Base-by-base conservation (phyloP, 37 sponge, comb jelly and placozoan species). In the Ianthella basta region DNA sequence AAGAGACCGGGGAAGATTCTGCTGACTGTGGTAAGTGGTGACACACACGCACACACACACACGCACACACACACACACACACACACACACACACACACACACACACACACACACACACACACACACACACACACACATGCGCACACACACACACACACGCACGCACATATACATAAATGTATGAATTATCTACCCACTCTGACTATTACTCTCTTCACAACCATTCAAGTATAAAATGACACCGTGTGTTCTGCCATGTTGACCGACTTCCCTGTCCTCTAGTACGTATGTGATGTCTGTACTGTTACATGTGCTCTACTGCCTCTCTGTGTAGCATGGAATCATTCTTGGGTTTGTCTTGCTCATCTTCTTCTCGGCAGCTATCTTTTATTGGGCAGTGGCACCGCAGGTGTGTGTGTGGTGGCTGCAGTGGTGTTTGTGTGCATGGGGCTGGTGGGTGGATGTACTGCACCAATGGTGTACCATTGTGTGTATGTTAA, bases 31-130 rank as follows among this genome's bases (percentile, higher is more conserved):
- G 83, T 63, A 32, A 63, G 83, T 33, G 15, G 21, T 23, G n/a
- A n/a, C n/a, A n/a, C n/a, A n/a, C n/a, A 70, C 73, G 16, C 30
- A 70, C 32, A 27, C 73, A 70, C 73, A 70, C 32, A 70, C 73
- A 70, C 24, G 32, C 32, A 70, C 73, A 70, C 32, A 70, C 32
- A 70, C 73, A 70, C 32, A 24, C 32, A 70, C 73, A 81, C 64
- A 81, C 83, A 81, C 64, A 65, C 64, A 81, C 64, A 66, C 64
- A 81, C 64, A 65, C 64, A 81, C 83, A 81, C 64, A 65, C 64
- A 81, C 83, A 81, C 60, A 65, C 64, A 81, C 83, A 81, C 64
- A 81, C 83, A 81, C 64, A 81, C 83, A 81, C 64, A 81, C 64
- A 70, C 73, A 70, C 32, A 24, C 32, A 70, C 73, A 70, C 20